These are phyloP conservation scores for Actenoides lindsayi DNA, from an alignment of 2,113 vertebrate species.

Conservation along the genomic window DNA sequence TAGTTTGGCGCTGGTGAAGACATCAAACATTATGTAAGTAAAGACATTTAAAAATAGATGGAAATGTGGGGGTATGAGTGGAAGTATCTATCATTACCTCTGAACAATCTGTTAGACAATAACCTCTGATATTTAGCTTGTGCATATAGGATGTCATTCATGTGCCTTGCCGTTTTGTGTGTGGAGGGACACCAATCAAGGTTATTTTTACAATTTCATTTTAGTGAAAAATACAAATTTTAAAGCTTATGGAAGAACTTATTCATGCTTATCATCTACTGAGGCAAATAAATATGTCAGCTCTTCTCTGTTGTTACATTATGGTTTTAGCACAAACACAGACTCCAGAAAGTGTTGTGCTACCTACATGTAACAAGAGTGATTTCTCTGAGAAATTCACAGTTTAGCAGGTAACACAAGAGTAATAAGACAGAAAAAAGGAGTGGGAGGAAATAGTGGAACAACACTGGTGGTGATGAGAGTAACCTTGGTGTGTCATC, in stretches of 20 bases:
- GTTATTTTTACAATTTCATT: not conserved
- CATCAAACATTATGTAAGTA: constrained; percentile 30
- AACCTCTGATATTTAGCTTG: constrained; percentile 11
- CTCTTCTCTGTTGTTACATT: not conserved
- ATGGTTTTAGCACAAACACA: rapidly evolving
- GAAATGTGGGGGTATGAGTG: not conserved
- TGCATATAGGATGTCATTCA: not conserved
- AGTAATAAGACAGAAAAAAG: not conserved
- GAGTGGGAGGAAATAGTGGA: not conserved
- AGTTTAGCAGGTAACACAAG: not conserved
- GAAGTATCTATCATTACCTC: not conserved
- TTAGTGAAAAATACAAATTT: not conserved
- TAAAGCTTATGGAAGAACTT: not conserved
- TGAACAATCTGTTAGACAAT: not conserved
- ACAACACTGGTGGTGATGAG: not conserved
- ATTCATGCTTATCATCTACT: not conserved
- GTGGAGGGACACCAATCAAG: not conserved
- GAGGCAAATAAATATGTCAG: not conserved
- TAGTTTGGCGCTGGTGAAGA: not conserved
- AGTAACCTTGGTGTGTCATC: not conserved
- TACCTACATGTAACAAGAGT: rapidly evolving
- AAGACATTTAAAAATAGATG: not conserved
- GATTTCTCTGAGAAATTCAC: too few relatives aligned
- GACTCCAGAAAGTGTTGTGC: not conserved
- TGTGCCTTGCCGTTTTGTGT: not conserved